Evolutionary conservation across 2,113 vertebrate species (phyloP).

Genomic region (Perccottus glenii): DNA sequence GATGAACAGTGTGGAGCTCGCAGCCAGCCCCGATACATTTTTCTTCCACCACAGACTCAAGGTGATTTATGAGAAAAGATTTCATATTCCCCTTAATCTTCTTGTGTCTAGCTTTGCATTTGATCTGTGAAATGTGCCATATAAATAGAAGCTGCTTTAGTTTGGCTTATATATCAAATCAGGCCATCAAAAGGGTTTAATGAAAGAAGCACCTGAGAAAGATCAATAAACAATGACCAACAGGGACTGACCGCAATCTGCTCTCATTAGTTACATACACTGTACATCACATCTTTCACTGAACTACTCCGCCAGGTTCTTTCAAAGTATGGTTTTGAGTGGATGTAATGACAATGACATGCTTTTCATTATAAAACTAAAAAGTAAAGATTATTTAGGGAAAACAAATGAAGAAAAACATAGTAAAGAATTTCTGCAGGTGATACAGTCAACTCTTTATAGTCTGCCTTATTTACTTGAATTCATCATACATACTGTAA

Average conservation of each 20-base stretch:
- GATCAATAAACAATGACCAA: background rate
- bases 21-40: slow-evolving; percentile 16
- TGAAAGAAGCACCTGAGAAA: slow-evolving; percentile 13
- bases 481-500: no score
- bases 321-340: background rate
- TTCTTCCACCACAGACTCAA: slow-evolving; percentile 9
- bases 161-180: slow-evolving; percentile 19
- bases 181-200: slow-evolving; percentile 3
- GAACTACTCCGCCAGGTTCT: background rate
- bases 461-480: no score
- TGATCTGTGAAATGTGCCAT: slow-evolving; percentile 24
- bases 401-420: no score
- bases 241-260: background rate
- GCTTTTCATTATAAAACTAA: no score
- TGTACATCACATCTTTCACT: background rate
- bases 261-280: background rate
- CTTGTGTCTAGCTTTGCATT: slow-evolving; percentile 18
- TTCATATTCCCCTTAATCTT: slow-evolving; percentile 40
- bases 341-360: background rate
- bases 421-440: no score
- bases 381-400: no score
- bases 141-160: slow-evolving; percentile 26
- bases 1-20: slow-evolving; percentile 16
- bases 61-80: slow-evolving; percentile 38
- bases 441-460: no score